Evolutionary conservation across 2,888 invertebrate species (phyloP).

Genomic region (Microplitis deprimator): DNA sequence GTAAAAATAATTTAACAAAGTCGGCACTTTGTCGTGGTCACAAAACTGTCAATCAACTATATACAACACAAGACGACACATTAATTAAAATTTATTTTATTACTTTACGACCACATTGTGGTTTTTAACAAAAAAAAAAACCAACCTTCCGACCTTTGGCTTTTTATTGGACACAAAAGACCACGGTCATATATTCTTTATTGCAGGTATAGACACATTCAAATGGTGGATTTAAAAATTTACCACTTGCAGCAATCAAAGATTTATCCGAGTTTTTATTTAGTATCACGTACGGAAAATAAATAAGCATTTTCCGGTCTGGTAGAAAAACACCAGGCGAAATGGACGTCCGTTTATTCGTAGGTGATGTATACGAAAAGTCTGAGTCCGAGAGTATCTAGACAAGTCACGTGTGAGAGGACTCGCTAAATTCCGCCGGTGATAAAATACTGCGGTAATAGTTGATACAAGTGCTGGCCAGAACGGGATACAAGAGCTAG

Average conservation of each 20-base stretch:
- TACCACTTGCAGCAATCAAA: slow-evolving; percentile 7
- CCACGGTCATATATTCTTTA: neutral
- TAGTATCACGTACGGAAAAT: slow-evolving; percentile 17
- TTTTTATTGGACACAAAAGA: slow-evolving; percentile 1
- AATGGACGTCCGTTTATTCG: neutral
- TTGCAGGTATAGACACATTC: neutral
- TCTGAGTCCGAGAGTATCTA: neutral
- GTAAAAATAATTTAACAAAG: slow-evolving; percentile 50
- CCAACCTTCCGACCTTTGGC: slow-evolving; percentile 53
- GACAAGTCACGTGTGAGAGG: slow-evolving; percentile 25
- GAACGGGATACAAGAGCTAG: neutral
- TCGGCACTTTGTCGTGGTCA: slow-evolving; percentile 70
- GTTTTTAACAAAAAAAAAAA: slow-evolving; percentile 46
- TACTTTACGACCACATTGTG: slow-evolving; percentile 59
- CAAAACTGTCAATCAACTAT: slow-evolving; percentile 68
- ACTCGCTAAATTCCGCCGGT: slow-evolving; percentile 28
- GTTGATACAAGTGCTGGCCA: slow-evolving; percentile 1
- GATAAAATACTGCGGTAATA: slow-evolving; percentile 2
- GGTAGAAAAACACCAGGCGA: neutral
- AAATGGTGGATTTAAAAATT: neutral
- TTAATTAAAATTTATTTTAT: slow-evolving; percentile 59
- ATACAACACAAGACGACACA: slow-evolving; percentile 68
- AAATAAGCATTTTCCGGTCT: slow-evolving; percentile 19
- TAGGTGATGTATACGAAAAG: neutral
- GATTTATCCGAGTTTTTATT: slow-evolving; percentile 22